Evolutionary conservation across 2,797 vertebrate genomes (phyloP).

Genomic region (Threskiornis aethiopicus): DNA sequence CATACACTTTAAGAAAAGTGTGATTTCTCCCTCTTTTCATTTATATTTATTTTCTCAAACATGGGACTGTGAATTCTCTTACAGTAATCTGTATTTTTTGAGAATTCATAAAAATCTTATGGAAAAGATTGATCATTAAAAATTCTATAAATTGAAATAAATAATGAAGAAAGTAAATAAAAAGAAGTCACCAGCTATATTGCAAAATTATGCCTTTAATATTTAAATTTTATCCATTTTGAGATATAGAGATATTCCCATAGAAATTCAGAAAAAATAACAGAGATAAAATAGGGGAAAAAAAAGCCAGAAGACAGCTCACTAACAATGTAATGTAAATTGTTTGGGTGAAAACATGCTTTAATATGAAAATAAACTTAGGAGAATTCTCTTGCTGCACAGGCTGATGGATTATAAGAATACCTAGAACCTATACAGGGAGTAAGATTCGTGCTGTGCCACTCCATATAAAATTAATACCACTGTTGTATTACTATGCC

Average conservation of each 20-base stretch:
- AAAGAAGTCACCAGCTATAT: background rate
- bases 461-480: conserved; percentile 37
- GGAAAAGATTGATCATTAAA: background rate
- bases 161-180: background rate
- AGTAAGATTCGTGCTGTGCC: background rate
- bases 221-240: background rate
- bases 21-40: background rate
- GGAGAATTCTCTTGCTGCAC: background rate
- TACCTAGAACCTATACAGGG: background rate
- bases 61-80: background rate
- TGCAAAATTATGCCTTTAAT: background rate
- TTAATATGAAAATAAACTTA: background rate
- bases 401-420: conserved; percentile 21
- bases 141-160: background rate
- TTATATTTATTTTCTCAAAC: background rate
- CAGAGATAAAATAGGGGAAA: background rate
- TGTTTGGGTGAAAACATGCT: background rate
- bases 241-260: background rate
- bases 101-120: background rate
- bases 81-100: background rate
- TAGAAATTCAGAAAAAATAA: background rate
- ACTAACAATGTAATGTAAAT: background rate
- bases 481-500: background rate
- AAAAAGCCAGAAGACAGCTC: background rate
- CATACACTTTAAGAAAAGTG: background rate